These are phyloP conservation scores for Rhynchotus rufescens DNA, from an alignment of 2,797 vertebrate genomes.

Conservation along the genomic window DNA sequence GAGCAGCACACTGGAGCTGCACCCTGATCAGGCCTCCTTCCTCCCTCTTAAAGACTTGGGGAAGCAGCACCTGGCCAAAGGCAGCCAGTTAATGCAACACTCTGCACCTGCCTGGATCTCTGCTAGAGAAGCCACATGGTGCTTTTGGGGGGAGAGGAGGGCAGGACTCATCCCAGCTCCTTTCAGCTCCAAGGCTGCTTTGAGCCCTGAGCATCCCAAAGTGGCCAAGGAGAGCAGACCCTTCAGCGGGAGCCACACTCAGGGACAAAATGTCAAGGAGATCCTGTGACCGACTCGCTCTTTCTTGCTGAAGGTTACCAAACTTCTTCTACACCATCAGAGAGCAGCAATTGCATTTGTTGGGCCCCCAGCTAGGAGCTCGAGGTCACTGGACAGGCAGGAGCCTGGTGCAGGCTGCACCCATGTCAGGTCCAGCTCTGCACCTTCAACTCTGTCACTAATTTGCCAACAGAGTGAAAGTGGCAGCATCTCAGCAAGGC, in stretches of 20 bases:
- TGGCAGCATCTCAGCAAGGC: conserved; percentile 1
- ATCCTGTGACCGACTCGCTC: background rate
- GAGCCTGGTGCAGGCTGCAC: background rate
- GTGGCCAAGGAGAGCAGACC: too few relatives aligned
- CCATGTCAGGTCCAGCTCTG: background rate
- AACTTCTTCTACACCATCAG: background rate
- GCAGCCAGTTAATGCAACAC: background rate
- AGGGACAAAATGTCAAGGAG: background rate
- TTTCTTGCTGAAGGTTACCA: background rate
- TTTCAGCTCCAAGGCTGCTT: background rate
- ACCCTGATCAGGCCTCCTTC: background rate
- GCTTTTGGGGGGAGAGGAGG: background rate
- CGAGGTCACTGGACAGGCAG: background rate
- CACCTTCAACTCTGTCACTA: conserved; percentile 1
- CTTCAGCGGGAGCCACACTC: background rate
- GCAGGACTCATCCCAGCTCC: background rate
- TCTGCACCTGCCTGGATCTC: background rate
- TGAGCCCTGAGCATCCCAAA: too few relatives aligned
- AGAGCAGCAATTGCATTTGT: background rate
- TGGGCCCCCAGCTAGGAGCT: background rate
- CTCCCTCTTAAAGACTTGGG: background rate
- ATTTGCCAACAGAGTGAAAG: conserved; percentile 40
- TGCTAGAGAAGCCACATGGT: background rate
- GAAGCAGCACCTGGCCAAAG: background rate
- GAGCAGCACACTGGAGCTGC: background rate